Conservation (phyloP, 2,113 vertebrate genomes). For the Bujurquina vittata region DNA sequence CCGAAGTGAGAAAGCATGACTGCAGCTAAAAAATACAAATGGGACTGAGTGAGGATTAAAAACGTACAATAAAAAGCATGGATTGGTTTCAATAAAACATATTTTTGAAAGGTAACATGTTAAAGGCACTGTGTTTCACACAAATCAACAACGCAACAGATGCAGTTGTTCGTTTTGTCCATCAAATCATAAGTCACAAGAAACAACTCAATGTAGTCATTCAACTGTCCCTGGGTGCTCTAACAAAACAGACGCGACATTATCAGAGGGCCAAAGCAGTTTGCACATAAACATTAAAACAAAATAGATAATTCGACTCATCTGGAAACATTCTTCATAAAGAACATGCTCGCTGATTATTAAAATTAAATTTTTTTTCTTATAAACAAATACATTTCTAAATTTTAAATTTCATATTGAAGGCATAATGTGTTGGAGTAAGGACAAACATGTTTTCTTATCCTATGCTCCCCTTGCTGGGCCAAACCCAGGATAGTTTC, state of each 20-base stretch:
- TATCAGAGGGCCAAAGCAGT: constrained; percentile 55
- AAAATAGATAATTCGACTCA: constrained; percentile 73
- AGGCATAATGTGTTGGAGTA: constrained; percentile 72
- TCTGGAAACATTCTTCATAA: constrained; percentile 74
- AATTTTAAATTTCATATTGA: constrained; percentile 64
- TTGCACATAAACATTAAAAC: constrained; percentile 61
- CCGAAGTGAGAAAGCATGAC: constrained; percentile 57
- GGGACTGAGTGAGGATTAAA: constrained; percentile 49
- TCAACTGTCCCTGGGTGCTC: constrained; percentile 59
- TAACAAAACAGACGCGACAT: constrained; percentile 55
- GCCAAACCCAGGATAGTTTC: constrained; percentile 30
- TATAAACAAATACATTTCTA: constrained; percentile 78
- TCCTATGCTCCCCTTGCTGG: constrained; percentile 50
- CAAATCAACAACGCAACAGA: constrained; percentile 64
- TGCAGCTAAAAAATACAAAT: constrained; percentile 51
- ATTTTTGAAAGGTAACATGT: constrained; percentile 59
- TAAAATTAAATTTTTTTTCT: constrained; percentile 63
- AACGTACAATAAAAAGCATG: constrained; percentile 71
- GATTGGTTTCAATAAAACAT: constrained; percentile 70
- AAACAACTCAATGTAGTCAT: constrained; percentile 60
- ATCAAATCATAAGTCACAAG: constrained; percentile 56
- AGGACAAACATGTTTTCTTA: constrained; percentile 55
- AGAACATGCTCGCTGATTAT: constrained; percentile 77
- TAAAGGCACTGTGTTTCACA: constrained; percentile 87
- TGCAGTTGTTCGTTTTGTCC: constrained; percentile 51